Evolutionary conservation across 2,797 vertebrate genomes (phyloP).

Genomic region (Etheostoma nigrum): DNA sequence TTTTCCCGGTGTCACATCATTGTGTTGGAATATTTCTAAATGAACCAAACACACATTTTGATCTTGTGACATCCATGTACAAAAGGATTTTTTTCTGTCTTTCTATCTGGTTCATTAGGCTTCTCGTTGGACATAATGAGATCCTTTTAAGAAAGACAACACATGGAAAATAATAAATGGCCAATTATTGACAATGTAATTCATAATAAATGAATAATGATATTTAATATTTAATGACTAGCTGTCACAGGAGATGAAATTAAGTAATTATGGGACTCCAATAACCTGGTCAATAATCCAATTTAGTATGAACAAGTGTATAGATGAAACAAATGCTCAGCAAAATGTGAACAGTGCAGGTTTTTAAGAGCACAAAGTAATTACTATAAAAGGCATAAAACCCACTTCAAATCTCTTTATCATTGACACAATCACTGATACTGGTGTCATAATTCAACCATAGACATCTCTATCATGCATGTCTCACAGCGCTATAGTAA

Average conservation of each 20-base stretch:
- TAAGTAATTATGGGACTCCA: constrained; percentile 36
- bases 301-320: constrained; percentile 20
- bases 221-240: constrained; percentile 46
- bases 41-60: constrained; percentile 40
- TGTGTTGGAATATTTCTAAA: constrained; percentile 46
- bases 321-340: constrained; percentile 50
- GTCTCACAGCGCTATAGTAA: constrained; percentile 15
- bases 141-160: constrained; percentile 19
- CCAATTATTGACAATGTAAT: constrained; percentile 27
- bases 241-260: constrained; percentile 40
- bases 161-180: constrained; percentile 13
- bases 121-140: constrained; percentile 14
- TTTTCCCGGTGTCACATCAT: constrained; percentile 38
- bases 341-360: constrained; percentile 17
- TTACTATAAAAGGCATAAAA: neutral
- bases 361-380: neutral
- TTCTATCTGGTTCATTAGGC: constrained; percentile 5
- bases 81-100: neutral
- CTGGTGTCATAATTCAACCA: neutral
- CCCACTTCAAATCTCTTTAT: neutral
- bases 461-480: neutral
- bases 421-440: neutral
- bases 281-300: constrained; percentile 60
- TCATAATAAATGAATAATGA: constrained; percentile 4
- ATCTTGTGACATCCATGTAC: neutral